Percentiles rank a stretch among this genome's conserved stretches.
phyloP scores from a whole-genome alignment of 2,113 vertebrate species.

The Physeter macrocephalus region DNA sequence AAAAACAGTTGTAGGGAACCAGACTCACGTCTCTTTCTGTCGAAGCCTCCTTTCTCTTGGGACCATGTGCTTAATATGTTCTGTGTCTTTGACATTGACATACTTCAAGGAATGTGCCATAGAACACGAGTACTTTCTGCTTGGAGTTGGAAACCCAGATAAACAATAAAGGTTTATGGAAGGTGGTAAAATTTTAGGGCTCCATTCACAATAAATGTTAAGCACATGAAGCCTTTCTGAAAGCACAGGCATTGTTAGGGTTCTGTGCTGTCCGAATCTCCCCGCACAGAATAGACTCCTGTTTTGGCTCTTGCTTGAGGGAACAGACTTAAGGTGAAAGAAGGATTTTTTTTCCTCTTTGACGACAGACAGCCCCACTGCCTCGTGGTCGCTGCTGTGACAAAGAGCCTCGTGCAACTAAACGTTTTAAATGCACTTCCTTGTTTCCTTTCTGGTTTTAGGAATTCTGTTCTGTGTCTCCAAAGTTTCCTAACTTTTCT shows the following conservation, averaged over 20 bases:
- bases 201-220: constrained; percentile 40
- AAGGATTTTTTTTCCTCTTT: neutral
- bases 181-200: constrained; percentile 59
- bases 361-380: neutral
- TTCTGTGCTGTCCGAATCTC: neutral
- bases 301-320: neutral
- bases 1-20: neutral
- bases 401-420: neutral
- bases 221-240: neutral
- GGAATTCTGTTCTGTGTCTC: neutral
- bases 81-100: neutral
- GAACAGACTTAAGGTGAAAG: neutral
- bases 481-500: neutral
- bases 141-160: neutral
- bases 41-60: neutral
- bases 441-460: neutral
- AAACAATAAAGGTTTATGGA: constrained; percentile 36
- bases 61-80: accelerated
- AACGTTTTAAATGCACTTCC: neutral
- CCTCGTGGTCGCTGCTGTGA: neutral
- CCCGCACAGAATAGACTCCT: accelerated
- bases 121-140: neutral
- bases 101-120: neutral
- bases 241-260: neutral
- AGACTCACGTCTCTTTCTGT: neutral